These are phyloP conservation scores for Cyclargus thomasi DNA, from an alignment of 1,140 invertebrate genomes.

Conservation along the genomic window DNA sequence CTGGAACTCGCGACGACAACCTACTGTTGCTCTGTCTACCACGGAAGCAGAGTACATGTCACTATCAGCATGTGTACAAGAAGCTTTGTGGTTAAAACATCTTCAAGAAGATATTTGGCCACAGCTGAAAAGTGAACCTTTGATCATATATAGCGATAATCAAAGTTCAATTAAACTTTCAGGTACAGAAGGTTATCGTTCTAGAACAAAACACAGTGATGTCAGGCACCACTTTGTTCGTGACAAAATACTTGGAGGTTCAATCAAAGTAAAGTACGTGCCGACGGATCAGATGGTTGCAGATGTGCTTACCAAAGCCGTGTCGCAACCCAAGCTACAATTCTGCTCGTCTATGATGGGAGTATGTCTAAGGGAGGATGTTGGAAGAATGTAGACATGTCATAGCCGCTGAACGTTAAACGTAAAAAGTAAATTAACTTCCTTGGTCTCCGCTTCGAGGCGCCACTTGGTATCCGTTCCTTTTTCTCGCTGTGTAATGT, in stretches of 20 bases:
- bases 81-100: constrained; percentile 29
- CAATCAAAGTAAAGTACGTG: constrained; percentile 28
- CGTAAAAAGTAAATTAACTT: too few relatives aligned
- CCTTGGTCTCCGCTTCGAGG: too few relatives aligned
- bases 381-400: constrained; percentile 4
- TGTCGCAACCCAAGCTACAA: constrained; percentile 23
- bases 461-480: too few relatives aligned
- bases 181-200: constrained; percentile 31
- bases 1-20: constrained; percentile 34
- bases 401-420: too few relatives aligned
- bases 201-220: constrained; percentile 31
- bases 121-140: constrained; percentile 13
- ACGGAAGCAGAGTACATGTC: constrained; percentile 34
- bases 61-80: constrained; percentile 25
- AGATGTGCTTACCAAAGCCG: constrained; percentile 32
- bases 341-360: constrained; percentile 33
- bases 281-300: constrained; percentile 32
- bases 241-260: constrained; percentile 28
- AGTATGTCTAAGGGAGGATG: constrained; percentile 33
- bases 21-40: constrained; percentile 31
- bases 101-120: constrained; percentile 29
- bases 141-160: constrained; percentile 35
- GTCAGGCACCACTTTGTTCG: constrained; percentile 34
- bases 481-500: too few relatives aligned
- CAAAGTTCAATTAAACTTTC: constrained; percentile 37